phyloP scores from a whole-genome alignment of 2,888 invertebrate genomes.

The Xestia ashworthii region DNA sequence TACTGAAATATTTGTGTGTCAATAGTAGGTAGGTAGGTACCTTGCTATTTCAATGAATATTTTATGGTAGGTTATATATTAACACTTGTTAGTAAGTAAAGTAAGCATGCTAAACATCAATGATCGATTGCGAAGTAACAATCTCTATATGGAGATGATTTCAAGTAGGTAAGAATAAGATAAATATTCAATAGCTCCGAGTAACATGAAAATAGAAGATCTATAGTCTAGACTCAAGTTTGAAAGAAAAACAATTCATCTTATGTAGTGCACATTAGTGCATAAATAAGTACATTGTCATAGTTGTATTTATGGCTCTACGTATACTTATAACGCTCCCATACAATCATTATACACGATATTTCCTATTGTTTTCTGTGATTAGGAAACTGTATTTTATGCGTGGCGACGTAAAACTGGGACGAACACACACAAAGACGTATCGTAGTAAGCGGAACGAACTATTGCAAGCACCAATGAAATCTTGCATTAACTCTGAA shows the following conservation, averaged over 20 bases:
- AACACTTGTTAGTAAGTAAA: constrained; percentile 19
- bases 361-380: constrained; percentile 42
- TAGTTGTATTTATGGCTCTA: not conserved
- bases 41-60: not conserved
- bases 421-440: constrained; percentile 64
- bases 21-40: not conserved
- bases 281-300: not conserved
- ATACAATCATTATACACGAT: constrained; percentile 26
- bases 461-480: constrained; percentile 79
- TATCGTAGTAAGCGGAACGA: constrained; percentile 74
- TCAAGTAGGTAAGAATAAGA: constrained; percentile 29
- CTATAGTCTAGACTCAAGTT: constrained; percentile 6
- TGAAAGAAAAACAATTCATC: not conserved
- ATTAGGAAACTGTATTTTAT: constrained; percentile 54
- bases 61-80: not conserved
- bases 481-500: constrained; percentile 83
- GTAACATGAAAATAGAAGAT: constrained; percentile 14
- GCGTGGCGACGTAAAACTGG: constrained; percentile 55
- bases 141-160: constrained; percentile 59
- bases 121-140: constrained; percentile 53
- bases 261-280: not conserved
- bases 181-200: constrained; percentile 20
- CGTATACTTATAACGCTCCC: not conserved
- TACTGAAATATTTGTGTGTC: not conserved
- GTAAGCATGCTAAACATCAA: constrained; percentile 52